Conservation (phyloP, 2,888 invertebrate species). For the Dynastes grantii region DNA sequence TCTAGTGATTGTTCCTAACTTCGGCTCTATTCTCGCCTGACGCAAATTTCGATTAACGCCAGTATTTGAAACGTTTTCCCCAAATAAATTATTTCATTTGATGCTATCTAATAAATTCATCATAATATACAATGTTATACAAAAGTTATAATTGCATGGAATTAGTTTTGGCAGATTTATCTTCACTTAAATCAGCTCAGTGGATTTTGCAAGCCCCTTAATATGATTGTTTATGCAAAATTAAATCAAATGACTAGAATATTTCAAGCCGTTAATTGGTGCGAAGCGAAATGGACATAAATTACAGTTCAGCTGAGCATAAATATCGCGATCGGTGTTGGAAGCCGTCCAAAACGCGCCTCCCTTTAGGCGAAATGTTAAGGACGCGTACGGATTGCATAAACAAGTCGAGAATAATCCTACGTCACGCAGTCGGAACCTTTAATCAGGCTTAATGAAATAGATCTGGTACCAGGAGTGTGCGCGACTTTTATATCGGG, state of each 20-base stretch:
- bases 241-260: not conserved
- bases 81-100: too few species aligned
- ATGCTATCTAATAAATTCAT: too few species aligned
- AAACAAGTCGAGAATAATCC: constrained; percentile 15
- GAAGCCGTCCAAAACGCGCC: not conserved
- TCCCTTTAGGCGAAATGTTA: constrained; percentile 9
- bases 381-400: not conserved
- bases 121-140: too few species aligned
- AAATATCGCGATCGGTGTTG: constrained; percentile 4
- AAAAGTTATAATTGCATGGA: too few species aligned
- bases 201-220: too few species aligned
- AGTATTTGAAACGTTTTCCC: too few species aligned
- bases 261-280: not conserved
- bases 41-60: too few species aligned
- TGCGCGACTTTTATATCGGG: not conserved
- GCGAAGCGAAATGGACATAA: not conserved
- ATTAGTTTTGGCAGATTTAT: too few species aligned
- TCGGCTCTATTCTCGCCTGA: too few species aligned
- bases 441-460: not conserved
- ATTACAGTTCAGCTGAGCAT: not conserved
- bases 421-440: not conserved
- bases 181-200: too few species aligned
- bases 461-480: not conserved
- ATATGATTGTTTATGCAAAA: too few species aligned
- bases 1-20: too few species aligned